Percentiles rank a stretch among this genome's conserved stretches.
These are phyloP conservation scores for Dynastes hyllus DNA, from an alignment of 2,888 invertebrate genomes.

Conservation along the genomic window DNA sequence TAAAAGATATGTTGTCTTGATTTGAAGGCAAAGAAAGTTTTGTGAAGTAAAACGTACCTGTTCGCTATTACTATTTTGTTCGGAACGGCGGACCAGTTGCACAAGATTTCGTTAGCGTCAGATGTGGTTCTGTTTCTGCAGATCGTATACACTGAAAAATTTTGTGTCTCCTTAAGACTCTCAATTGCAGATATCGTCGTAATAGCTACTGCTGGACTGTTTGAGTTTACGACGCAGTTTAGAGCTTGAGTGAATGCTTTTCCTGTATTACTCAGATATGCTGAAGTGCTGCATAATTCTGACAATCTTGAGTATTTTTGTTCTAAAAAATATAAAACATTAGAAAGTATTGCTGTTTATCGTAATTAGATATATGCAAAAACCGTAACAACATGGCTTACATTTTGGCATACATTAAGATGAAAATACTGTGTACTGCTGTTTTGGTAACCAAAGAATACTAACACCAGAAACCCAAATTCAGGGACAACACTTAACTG, in stretches of 20 bases:
- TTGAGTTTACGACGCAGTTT: constrained; percentile 71
- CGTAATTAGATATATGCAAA: too few relatives aligned
- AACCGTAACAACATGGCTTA: too few relatives aligned
- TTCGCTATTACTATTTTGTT: constrained; percentile 75
- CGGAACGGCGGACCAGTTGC: constrained; percentile 78
- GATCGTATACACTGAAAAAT: constrained; percentile 52
- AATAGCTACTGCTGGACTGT: constrained; percentile 75
- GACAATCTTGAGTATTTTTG: constrained; percentile 69
- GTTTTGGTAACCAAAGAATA: too few relatives aligned
- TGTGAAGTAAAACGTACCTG: constrained; percentile 68
- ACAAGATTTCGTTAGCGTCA: constrained; percentile 67
- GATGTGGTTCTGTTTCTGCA: constrained; percentile 65
- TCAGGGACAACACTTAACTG: too few relatives aligned
- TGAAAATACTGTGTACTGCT: too few relatives aligned
- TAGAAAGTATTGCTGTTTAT: too few relatives aligned
- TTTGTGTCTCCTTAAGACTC: neutral
- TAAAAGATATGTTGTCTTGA: neutral
- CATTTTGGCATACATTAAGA: too few relatives aligned
- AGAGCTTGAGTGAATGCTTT: constrained; percentile 69
- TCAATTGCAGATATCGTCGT: constrained; percentile 70
- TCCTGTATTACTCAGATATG: constrained; percentile 58
- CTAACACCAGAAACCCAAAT: too few relatives aligned
- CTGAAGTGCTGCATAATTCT: constrained; percentile 73
- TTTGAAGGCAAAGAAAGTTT: too few relatives aligned
- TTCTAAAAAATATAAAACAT: constrained; percentile 47